Evolutionary conservation across 2,888 invertebrate species (phyloP), one percentile per base, ranked within the genome.

Genomic region (Epirrita christyi): DNA sequence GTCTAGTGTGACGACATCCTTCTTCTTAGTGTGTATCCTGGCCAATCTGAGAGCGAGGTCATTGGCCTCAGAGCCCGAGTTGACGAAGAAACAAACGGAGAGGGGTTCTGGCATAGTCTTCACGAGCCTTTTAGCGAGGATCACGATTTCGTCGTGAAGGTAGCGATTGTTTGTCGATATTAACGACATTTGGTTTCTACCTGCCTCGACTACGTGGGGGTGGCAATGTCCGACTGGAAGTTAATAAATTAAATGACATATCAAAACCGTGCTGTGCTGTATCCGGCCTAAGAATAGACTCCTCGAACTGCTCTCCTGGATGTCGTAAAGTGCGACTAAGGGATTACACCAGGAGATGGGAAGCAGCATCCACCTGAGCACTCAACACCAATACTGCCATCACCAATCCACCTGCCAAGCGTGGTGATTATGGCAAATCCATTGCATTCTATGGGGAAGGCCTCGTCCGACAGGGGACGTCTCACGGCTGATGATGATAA

Each of bases 51-150:
- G 85, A 0, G 99, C 99, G 71, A 99, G 93, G 91, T 99, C 99
- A 85, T 99, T 99, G 7, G 99, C 99, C 90, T 99, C 99, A 6
- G 99, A 99, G 8, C 99, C 99, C 0, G 99, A 99, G 89, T 99
- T 99, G 53, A 98, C 98, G 81, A 99, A 96, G 92, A 96, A 99
- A 77, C 98, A 98, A 4, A 98, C 97, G 13, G 97, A 96, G 36
- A 99, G 92, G 29, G 94, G 93, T 54, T 95, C 94, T 0, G 99
- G 99, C 87, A 99, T 93, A 3, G 97, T 96, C 55, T 94, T 94
- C 11, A 96, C 94, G 66, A 99, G 90, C 65, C 95, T 94, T 76
- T 97, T 94, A 4, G 98, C 99, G 72, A 98, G 97, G 55, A 98
- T 93, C 7, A 98, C 98, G 63, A 99, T 92, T 81, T 98, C 97